Conservation (phyloP, 1,140 invertebrate species). For the Pemphigus obesinymphae region DNA sequence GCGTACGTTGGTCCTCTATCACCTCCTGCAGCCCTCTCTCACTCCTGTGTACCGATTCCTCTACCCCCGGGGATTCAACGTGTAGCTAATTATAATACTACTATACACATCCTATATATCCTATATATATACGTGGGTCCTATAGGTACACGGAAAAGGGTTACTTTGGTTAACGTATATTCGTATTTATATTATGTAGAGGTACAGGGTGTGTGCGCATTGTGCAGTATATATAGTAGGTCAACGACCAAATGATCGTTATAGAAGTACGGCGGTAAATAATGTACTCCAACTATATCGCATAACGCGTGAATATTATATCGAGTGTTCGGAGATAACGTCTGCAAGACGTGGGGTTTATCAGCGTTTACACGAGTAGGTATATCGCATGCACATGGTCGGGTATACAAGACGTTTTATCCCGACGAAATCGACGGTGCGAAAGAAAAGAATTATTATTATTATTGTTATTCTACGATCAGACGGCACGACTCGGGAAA, state of each 20-base stretch:
- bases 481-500: too few relatives aligned
- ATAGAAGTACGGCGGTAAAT: background rate
- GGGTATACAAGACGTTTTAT: background rate
- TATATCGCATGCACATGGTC: background rate
- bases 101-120: background rate
- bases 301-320: background rate
- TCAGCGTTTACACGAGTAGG: background rate
- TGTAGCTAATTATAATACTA: constrained; percentile 16
- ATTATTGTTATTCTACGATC: too few relatives aligned
- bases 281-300: background rate
- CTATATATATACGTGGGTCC: background rate
- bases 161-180: background rate
- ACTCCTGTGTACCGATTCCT: background rate
- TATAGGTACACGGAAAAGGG: background rate
- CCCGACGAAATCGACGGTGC: background rate
- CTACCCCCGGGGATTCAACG: constrained; percentile 7
- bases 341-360: background rate
- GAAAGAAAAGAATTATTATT: too few relatives aligned
- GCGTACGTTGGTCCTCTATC: background rate
- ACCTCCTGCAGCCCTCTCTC: background rate
- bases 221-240: background rate
- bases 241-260: constrained; percentile 12
- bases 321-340: background rate
- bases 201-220: too few relatives aligned
- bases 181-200: background rate